Evolutionary conservation across 2,888 invertebrate genomes (phyloP).

Genomic region (Athrips mouffetella): DNA sequence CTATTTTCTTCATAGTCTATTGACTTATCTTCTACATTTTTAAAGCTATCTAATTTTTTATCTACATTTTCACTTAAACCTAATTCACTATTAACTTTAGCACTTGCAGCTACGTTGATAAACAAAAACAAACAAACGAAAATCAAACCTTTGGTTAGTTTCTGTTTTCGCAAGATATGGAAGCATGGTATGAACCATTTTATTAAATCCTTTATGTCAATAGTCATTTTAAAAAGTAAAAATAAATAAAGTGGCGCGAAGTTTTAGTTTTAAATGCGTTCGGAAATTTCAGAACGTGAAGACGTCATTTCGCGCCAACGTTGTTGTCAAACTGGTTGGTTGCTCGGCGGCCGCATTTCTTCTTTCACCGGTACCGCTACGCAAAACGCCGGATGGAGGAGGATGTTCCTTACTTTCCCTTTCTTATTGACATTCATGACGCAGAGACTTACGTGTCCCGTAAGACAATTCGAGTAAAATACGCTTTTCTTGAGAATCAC

Average conservation of each 20-base stretch:
- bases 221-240: constrained; percentile 35
- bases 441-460: constrained; percentile 18
- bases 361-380: constrained; percentile 52
- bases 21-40: constrained; percentile 34
- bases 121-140: constrained; percentile 54
- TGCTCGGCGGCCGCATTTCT: constrained; percentile 54
- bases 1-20: constrained; percentile 26
- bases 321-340: constrained; percentile 42
- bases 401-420: constrained; percentile 42
- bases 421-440: constrained; percentile 44
- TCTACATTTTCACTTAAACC: constrained; percentile 26
- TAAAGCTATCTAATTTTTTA: constrained; percentile 31
- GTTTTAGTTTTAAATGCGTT: background rate
- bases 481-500: constrained; percentile 7
- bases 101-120: constrained; percentile 49
- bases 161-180: constrained; percentile 49
- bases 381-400: constrained; percentile 19
- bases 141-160: constrained; percentile 40
- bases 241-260: constrained; percentile 4
- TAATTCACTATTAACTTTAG: constrained; percentile 36
- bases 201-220: constrained; percentile 72
- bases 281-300: constrained; percentile 13
- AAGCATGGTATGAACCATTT: constrained; percentile 73
- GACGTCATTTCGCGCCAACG: constrained; percentile 48
- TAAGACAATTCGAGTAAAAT: constrained; percentile 21